Base-by-base conservation (phyloP, 2,888 invertebrate species). In the Drosophila monieri region DNA sequence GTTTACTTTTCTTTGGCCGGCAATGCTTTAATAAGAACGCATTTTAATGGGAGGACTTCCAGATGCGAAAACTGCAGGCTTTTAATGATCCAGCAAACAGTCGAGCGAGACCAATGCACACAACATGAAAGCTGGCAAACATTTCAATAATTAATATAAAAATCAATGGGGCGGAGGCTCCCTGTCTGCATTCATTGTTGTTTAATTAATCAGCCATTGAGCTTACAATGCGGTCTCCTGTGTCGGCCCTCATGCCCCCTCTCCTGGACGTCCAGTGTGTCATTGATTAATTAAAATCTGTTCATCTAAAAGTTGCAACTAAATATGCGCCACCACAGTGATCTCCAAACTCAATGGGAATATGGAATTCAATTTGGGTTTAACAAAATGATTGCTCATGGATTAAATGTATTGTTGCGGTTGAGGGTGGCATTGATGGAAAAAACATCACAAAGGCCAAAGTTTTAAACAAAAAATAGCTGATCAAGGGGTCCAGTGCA, bases 261-360 rank as follows among this genome's bases (percentile, higher is more conserved):
- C 78, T 54, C 78, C 74, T 78, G 27, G 53, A 52, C 35, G 15
- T 43, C 15, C 53, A 61, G 68, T 58, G 74, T 80, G 74, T 73
- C 76, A 54, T 47, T 74, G 75, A 86, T 81, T 86, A 80, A 81
- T 81, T 86, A 84, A 86, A 72, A 86, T 73, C 74, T 52, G 52
- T 52, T 32, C 44, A 14, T 49, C 69, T 44, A 30, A 48, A 21
- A 70, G 43, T 37, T 27, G 44, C 27, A 64, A 41, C 64, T 48
- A 53, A 60, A 21, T 60, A 27, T 12, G 25, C 9, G n/a, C 6
- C 43, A 44, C 21, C 32, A 18, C 15, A 18, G 23, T 18, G 35
- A n/a, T 35, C 6, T n/a, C n/a, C n/a, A 35, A 30, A 44, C 25
- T 59, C 46, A 59, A 59, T 59, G 59, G 10, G 60, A 58, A 60